Evolutionary conservation across 2,113 vertebrate species (phyloP).

Genomic region (Motacilla alba): DNA sequence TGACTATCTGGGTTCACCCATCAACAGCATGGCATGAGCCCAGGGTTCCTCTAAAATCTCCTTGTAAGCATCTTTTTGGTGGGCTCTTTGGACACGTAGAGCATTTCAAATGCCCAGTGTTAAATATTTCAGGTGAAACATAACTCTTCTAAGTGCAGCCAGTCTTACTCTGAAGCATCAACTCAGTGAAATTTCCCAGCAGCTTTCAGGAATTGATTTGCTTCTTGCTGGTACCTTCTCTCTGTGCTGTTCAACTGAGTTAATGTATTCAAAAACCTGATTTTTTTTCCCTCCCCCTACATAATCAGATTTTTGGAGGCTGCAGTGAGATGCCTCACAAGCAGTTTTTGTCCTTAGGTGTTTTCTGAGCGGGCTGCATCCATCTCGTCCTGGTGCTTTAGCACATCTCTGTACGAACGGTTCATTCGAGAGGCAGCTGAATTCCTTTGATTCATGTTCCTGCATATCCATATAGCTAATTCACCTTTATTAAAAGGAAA

Average conservation of each 20-base stretch:
- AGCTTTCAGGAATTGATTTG: not conserved
- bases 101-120: not conserved
- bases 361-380: not conserved
- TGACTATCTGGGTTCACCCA: not conserved
- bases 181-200: not conserved
- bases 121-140: constrained; percentile 3
- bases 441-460: constrained; percentile 4
- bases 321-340: not conserved
- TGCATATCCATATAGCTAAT: constrained; percentile 2
- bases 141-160: not conserved
- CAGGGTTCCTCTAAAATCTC: not conserved
- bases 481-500: not conserved
- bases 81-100: not conserved
- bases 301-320: constrained; percentile 34
- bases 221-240: not conserved
- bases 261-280: not conserved
- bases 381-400: not conserved
- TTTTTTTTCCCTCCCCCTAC: not conserved
- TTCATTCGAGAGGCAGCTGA: not conserved
- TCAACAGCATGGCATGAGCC: not conserved
- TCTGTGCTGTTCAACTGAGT: not conserved
- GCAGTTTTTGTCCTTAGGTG: constrained; percentile 21
- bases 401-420: not conserved
- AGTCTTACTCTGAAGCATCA: not conserved
- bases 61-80: not conserved